Conservation (phyloP, 2,888 invertebrate genomes). For the Xylophagus ater region DNA sequence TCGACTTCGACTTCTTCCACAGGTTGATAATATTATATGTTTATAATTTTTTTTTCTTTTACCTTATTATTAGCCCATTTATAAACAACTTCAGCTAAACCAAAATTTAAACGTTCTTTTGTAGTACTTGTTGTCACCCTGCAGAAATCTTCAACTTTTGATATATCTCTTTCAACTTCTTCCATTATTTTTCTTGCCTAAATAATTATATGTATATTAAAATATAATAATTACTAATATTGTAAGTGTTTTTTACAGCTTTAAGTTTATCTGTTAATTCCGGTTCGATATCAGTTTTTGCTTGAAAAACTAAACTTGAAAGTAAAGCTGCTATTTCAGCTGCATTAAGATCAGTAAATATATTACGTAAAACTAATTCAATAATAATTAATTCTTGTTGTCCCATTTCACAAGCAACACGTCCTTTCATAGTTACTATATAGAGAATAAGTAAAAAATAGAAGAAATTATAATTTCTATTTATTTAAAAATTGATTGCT, state of each 20-base stretch:
- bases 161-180: conserved; percentile 55
- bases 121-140: conserved; percentile 32
- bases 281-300: conserved; percentile 53
- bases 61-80: conserved; percentile 90
- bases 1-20: no score
- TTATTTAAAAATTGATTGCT: background rate
- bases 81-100: conserved; percentile 86
- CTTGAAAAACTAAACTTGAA: conserved; percentile 88
- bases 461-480: no score
- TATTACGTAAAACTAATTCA: conserved; percentile 83
- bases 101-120: conserved; percentile 68
- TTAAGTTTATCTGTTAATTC: conserved; percentile 48
- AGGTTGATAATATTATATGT: no score
- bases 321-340: conserved; percentile 90
- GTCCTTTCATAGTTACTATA: conserved; percentile 65
- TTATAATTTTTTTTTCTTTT: conserved; percentile 17
- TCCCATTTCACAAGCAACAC: conserved; percentile 78
- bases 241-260: conserved; percentile 34
- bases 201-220: conserved; percentile 20
- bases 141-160: conserved; percentile 46
- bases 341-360: conserved; percentile 72
- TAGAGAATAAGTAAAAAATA: conserved; percentile 15
- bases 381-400: conserved; percentile 86
- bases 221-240: no score
- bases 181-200: conserved; percentile 63